Evolutionary conservation across 2,113 vertebrate species (phyloP), one percentile per base, ranked within the genome.

Genomic region (Corythaeola cristata): DNA sequence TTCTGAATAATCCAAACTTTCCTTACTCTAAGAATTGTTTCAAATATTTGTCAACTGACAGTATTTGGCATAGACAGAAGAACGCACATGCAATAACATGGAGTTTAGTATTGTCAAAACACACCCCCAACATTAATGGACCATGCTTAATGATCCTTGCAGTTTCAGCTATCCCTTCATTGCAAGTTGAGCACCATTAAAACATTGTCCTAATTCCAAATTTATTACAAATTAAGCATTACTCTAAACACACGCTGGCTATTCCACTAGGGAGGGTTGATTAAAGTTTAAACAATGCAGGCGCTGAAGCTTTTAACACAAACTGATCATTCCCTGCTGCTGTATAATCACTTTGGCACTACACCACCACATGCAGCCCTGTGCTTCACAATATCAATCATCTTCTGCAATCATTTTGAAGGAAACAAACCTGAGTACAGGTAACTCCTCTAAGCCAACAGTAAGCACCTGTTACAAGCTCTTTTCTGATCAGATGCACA

Each of bases 161-260:
- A 83, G 63, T 63, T 92, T 67, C 76, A 95, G 59, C 64, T 92
- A 84, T 63, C 44, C 49, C 19, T 78, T 67, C 68, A 27, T 0
- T 47, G 56, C 75, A 90, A 79, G 41, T 21, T 4, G n/a, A 89
- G 32, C 50, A 63, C 41, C 52, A 92, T 35, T 62, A 88, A 63
- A 77, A 74, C n/a, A 73, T 3, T 68, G 60, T 47, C 35, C 56
- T 84, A 92, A 95, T 92, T 87, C 69, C 68, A 81, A 41, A 93
- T 68, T 82, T 91, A 89, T 85, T 81, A 90, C 74, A 81, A 89
- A 87, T 93, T 49, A 96, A 92, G 72, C 21, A 84, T 78, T 83
- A 83, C 28, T 87, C 73, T 81, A 89, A 94, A 93, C 72, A 90
- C 73, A 89, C 41, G 56, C 55, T 94, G 76, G 63, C 55, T 86